phyloP scores from a whole-genome alignment of 1,140 invertebrate species.

The Ganaspis sp. region DNA sequence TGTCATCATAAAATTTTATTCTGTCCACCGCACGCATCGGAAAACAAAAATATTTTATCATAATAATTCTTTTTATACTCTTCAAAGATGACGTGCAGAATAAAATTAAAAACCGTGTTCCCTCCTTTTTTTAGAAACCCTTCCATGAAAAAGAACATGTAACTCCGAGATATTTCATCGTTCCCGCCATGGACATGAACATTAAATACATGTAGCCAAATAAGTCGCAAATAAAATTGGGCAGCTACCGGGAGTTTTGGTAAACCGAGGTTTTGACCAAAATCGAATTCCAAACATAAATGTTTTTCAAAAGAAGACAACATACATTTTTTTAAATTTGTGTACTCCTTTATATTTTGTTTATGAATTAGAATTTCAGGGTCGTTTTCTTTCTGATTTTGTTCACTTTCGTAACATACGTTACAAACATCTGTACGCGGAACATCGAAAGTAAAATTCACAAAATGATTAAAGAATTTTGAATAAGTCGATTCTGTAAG shows the following conservation, averaged over 20 bases:
- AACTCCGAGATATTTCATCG: not conserved
- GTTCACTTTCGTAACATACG: not conserved
- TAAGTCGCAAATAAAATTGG: slow-evolving; percentile 31
- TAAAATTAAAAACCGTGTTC: slow-evolving; percentile 29
- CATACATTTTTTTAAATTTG: not conserved
- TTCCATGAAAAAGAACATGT: slow-evolving; percentile 28
- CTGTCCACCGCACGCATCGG: not conserved
- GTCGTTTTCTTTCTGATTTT: not conserved
- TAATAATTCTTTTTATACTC: slow-evolving; percentile 16
- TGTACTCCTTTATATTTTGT: not conserved
- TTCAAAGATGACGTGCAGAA: not conserved
- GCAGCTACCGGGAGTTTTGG: too few relatives aligned
- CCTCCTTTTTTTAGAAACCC: slow-evolving; percentile 25
- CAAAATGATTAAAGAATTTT: slow-evolving; percentile 18
- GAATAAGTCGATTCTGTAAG: slow-evolving; percentile 1
- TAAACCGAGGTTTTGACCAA: not conserved
- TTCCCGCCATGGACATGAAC: slow-evolving; percentile 7
- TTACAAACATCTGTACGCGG: slow-evolving; percentile 28
- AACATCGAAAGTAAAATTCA: slow-evolving; percentile 29
- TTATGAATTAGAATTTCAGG: not conserved
- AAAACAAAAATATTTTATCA: slow-evolving; percentile 31
- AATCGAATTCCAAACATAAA: not conserved
- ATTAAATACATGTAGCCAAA: slow-evolving; percentile 30
- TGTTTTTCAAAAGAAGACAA: not conserved
- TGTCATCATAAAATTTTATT: slow-evolving; percentile 5